These are phyloP conservation scores for Sternotherus odoratus DNA, from an alignment of 2,797 vertebrate species.

Conservation along the genomic window DNA sequence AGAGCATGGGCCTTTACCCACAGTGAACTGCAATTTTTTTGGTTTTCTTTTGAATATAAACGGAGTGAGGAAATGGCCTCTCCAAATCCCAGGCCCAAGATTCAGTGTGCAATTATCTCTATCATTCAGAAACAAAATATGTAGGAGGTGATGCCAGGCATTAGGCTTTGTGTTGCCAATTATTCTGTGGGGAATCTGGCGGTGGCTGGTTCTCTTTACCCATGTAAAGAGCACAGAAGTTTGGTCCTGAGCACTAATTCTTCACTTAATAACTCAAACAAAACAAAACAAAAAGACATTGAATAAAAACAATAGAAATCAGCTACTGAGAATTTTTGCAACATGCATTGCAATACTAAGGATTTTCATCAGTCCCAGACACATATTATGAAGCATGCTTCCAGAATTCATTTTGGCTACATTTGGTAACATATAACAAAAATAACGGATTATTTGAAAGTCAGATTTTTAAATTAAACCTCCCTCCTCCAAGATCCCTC, in stretches of 20 bases:
- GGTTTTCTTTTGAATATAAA: not conserved
- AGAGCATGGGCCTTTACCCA: not conserved
- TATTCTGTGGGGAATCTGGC: not conserved
- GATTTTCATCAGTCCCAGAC: not conserved
- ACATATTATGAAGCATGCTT: not conserved
- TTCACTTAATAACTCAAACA: not conserved
- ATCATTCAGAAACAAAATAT: not conserved
- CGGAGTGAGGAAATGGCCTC: not conserved
- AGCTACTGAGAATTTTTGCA: not conserved
- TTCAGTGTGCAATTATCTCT: not conserved
- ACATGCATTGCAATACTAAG: not conserved
- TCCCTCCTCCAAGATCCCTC: not conserved
- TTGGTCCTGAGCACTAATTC: not conserved
- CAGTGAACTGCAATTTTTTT: not conserved
- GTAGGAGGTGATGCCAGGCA: not conserved
- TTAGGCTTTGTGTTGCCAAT: not conserved
- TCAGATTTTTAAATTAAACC: not conserved
- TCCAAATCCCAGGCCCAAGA: not conserved
- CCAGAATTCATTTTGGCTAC: not conserved
- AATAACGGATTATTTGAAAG: not conserved
- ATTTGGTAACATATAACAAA: not conserved
- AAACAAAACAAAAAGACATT: not conserved
- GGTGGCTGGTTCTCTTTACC: not conserved
- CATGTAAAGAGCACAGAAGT: not conserved
- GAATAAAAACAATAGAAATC: not conserved